Base-by-base conservation (phyloP, 30 jellyfish, hydroid and myxozoan species). In the Mastigias papua region DNA sequence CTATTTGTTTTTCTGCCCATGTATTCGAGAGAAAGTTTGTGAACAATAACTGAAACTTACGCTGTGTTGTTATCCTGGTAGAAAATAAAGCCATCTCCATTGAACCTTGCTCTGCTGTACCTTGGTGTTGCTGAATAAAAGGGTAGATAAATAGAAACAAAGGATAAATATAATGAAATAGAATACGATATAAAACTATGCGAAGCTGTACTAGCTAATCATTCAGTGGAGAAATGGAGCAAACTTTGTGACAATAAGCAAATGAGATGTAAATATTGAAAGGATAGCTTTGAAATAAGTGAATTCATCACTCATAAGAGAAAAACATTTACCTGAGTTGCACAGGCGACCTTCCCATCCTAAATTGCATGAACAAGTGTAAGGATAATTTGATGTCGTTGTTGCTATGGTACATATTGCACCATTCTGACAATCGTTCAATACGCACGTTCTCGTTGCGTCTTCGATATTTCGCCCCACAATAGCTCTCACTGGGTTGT, bases 391-490 rank as follows among this genome's bases (percentile, higher is more conserved):
- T 27, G 69, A 9, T 1, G 25, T n/a, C 35, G 93, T 48, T 19
- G 76, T 48, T 7, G 79, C n/a, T 0, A 79, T 28, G 33, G 62
- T 72, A 66, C 98, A 92, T 20, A 21, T 17, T 27, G 93, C 98
- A 1, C 76, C 83, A 81, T 92, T 86, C 29, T 78, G 67, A 71
- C 98, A 92, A 17, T 65, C 76, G 70, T 81, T 86, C 65, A 34
- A 35, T 16, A 64, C 58, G 33, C 98, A 92, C 25, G 69, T 50
- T 22, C 84, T 35, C 28, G 79, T 64, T 23, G 89, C 91, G 50
- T 92, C 90, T 21, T 64, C 88, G 30, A 92, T 87, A 51, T 92
- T 92, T 32, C 98, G 93, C 21, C 98, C 98, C 34, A 80, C 86
- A 19, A 54, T 21, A 54, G 27, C 67, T 42, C 50, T 60, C 19